A percentile compares a stretch with the other conserved stretches of the same genome.
Evolutionary conservation across 1,140 invertebrate genomes (phyloP).

Genomic region (Drosophila azteca): DNA sequence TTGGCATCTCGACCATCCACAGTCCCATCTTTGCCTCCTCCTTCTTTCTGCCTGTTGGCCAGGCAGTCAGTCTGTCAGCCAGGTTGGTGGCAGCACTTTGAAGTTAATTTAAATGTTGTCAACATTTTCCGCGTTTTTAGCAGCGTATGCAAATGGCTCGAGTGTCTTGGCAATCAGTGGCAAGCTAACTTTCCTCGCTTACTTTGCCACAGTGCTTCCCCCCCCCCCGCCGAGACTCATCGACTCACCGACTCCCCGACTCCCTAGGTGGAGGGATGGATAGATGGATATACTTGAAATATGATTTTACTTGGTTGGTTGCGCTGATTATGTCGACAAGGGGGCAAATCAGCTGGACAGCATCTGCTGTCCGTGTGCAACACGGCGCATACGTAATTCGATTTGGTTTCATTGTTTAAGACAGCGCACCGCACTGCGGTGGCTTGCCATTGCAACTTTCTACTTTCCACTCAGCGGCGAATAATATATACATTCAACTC

Average conservation of each 20-base stretch:
- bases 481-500: constrained; percentile 45
- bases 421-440: constrained; percentile 39
- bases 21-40: not conserved
- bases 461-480: constrained; percentile 20
- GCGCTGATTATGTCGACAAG: constrained; percentile 39
- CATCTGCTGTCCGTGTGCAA: constrained; percentile 39
- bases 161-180: constrained; percentile 60
- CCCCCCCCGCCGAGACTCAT: not conserved
- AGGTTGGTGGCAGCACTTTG: constrained; percentile 72
- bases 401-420: constrained; percentile 65
- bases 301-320: constrained; percentile 42
- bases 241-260: not conserved
- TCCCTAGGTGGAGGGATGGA: constrained; percentile 5
- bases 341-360: constrained; percentile 3
- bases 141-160: constrained; percentile 76
- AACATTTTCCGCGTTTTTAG: constrained; percentile 71
- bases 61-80: constrained; percentile 37
- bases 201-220: not conserved
- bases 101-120: constrained; percentile 83
- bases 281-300: constrained; percentile 22
- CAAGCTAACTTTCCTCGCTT: constrained; percentile 35
- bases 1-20: constrained; percentile 13
- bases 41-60: constrained; percentile 12
- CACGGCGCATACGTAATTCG: constrained; percentile 67
- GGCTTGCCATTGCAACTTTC: constrained; percentile 23